phyloP scores from a whole-genome alignment of 37 sponge, comb jelly and placozoan genomes.

The Aphrocallistes beatrix region DNA sequence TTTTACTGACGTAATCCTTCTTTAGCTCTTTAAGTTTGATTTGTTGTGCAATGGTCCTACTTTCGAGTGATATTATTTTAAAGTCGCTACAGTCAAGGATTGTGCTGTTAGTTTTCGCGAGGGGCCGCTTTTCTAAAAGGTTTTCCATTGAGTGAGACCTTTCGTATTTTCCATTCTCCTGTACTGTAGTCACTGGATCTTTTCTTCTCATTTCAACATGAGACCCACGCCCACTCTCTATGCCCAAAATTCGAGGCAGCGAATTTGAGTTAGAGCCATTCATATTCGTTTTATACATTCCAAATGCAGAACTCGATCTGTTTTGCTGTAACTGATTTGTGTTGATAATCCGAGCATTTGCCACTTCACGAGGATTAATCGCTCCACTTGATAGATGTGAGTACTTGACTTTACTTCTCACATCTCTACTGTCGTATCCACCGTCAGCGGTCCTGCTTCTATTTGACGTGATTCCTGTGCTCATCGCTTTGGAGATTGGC shows the following conservation, averaged over 20 bases:
- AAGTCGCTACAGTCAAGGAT: neutral
- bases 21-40: constrained; percentile 2
- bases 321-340: too few species aligned
- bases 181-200: neutral
- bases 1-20: neutral
- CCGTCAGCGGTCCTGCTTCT: too few species aligned
- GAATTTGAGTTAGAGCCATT: neutral
- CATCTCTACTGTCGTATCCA: too few species aligned
- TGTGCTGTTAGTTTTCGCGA: constrained; percentile 11
- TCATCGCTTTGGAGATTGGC: too few species aligned
- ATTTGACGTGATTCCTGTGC: too few species aligned
- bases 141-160: neutral
- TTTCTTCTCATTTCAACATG: neutral
- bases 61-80: constrained; percentile 1
- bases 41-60: neutral
- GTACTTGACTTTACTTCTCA: too few species aligned
- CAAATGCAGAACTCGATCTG: constrained; percentile 3
- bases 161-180: neutral
- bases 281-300: constrained; percentile 3
- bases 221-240: neutral
- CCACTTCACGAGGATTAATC: too few species aligned
- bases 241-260: neutral
- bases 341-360: too few species aligned
- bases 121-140: neutral
- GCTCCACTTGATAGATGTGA: too few species aligned